Base-by-base conservation (phyloP, 2,888 invertebrate species). In the Anagyrus pseudococci region DNA sequence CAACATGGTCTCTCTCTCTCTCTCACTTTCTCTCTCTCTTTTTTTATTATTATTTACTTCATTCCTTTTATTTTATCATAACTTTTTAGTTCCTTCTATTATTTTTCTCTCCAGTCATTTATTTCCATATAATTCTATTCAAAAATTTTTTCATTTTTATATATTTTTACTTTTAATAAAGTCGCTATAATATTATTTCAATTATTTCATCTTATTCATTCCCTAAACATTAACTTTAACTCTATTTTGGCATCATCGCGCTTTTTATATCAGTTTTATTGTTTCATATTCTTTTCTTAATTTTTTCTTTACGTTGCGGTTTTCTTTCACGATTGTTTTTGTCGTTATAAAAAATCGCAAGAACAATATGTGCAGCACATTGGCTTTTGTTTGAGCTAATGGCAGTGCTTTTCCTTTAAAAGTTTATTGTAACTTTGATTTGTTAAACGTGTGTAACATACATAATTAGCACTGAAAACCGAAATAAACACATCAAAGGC, bases 221-320 rank as follows among this genome's bases (percentile, higher is more conserved):
- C 68, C 73, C 73, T 80, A 78, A 76, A 77, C 75, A 75, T 77
- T 76, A 76, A 37, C 66, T 71, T 74, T 78, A 77, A 76, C 72
- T 74, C 79, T 81, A 81, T 79, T 81, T 81, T 81, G 80, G 80
- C 80, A 80, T 79, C 79, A 73, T 78, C 72, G 72, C 74, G 72
- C 74, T 71, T 73, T 68, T 66, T 72, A 72, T 69, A 72, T 71
- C 67, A 68, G 66, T 69, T 67, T 64, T 62, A 57, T 68, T 50
- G 50, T 66, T 62, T 67, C 59, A 44, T 64, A 63, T 53, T 62
- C 67, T 47, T 66, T 54, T 58, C 23, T 26, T 47, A 13, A 20
- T 20, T 17, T 58, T 29, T 41, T n/a, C n/a, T n/a, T n/a, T n/a
- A n/a, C n/a, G n/a, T n/a, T n/a, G n/a, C n/a, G n/a, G n/a, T n/a